phyloP scores from a whole-genome alignment of 2,888 invertebrate genomes.

The Idaea aversata region DNA sequence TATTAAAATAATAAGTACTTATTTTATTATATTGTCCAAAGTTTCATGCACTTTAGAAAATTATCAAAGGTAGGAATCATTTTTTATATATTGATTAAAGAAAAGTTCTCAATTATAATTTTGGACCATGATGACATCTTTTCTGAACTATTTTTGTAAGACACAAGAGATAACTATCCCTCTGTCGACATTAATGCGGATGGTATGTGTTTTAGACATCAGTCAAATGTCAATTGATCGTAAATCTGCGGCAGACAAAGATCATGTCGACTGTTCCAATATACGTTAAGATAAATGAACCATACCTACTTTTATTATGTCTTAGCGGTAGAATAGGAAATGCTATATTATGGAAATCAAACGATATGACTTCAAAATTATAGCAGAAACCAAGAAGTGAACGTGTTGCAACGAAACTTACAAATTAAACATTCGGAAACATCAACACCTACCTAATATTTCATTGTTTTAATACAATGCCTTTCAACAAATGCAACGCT shows the following conservation, averaged over 20 bases:
- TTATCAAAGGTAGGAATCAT: no score
- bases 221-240: neutral
- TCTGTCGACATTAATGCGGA: neutral
- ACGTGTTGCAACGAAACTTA: neutral
- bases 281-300: neutral
- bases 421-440: neutral
- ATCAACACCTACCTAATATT: neutral
- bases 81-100: no score
- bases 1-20: no score
- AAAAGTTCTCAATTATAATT: neutral
- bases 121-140: neutral
- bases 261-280: neutral
- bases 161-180: neutral
- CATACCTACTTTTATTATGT: neutral
- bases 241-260: neutral
- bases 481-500: constrained; percentile 28
- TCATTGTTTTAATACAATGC: constrained; percentile 11
- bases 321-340: neutral
- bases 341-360: neutral
- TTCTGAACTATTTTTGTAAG: neutral
- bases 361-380: neutral
- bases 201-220: neutral
- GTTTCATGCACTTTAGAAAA: no score
- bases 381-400: neutral
- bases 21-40: no score